Base-by-base conservation (phyloP, 2,888 invertebrate genomes). In the Trissolcus brochymenae region DNA sequence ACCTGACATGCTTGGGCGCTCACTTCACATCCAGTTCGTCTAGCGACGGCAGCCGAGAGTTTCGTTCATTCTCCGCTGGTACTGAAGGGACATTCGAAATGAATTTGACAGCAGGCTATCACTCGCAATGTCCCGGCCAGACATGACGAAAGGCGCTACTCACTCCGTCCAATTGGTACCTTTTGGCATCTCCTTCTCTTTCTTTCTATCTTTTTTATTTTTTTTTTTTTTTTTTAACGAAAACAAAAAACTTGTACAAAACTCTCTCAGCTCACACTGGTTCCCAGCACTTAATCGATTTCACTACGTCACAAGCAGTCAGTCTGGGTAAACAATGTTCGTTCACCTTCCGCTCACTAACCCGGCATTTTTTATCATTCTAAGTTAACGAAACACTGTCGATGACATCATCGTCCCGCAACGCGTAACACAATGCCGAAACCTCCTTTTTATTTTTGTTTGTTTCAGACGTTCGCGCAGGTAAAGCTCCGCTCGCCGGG, bases 1-100 rank as follows among this genome's bases (percentile, higher is more conserved):
- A 75, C 72, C 81, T 56, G 84, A 83, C 84, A 84, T 84, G 6
- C 61, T 82, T 77, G 70, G 57, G 55, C 54, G 46, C 9, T 55
- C 25, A 19, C 19, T 19, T 72, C 61, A 79, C 80, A 17, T 65
- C 62, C 59, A 65, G 64, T 60, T 59, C 41, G 71, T 76, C 64
- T 64, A 77, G 77, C 79, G 68, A 77, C 76, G 76, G 72, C 59
- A 62, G 70, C 66, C 68, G 40, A 70, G 62, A 81, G 80, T 75
- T 56, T 35, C 82, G 81, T 50, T 64, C 81, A 81, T 81, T 82
- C 83, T 82, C 82, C 57, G 50, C 80, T 59, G 35, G n/a, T 4
- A 14, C 6, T 51, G 14, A 53, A 59, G 41, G 43, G 1, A 59
- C 1, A 29, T 21, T 17, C 35, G 46, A 35, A 35, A n/a, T n/a